These are phyloP conservation scores for Anagyrus pseudococci DNA, from an alignment of 2,888 invertebrate species.

Conservation along the genomic window DNA sequence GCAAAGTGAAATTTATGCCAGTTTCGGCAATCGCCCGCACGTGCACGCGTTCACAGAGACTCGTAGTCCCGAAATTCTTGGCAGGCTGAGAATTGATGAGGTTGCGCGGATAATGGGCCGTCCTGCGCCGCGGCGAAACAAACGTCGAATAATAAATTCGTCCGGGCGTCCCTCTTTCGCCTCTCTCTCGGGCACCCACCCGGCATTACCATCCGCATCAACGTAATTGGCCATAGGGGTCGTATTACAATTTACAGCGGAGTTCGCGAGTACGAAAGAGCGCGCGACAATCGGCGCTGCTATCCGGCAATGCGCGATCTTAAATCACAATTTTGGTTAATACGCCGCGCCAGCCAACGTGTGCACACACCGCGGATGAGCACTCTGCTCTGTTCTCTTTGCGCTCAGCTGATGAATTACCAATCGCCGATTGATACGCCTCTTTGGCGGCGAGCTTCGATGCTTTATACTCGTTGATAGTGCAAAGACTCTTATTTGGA, in stretches of 20 bases:
- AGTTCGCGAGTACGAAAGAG: conserved; percentile 47
- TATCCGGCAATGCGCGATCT: conserved; percentile 55
- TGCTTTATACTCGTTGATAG: too few relatives aligned
- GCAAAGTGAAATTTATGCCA: background rate
- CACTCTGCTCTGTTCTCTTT: background rate
- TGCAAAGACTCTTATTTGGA: too few relatives aligned
- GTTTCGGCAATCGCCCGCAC: background rate
- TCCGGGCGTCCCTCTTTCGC: conserved; percentile 37
- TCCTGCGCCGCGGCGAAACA: conserved; percentile 18
- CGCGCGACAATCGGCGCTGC: conserved; percentile 53
- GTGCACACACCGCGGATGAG: conserved; percentile 46
- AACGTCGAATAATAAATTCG: conserved; percentile 46
- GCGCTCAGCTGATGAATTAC: too few relatives aligned
- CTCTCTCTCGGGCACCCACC: conserved; percentile 31
- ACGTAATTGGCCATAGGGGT: conserved; percentile 52
- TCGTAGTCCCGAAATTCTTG: conserved; percentile 11
- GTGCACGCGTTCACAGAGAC: too few relatives aligned
- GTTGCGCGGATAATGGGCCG: background rate
- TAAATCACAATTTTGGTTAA: conserved; percentile 62
- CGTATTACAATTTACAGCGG: conserved; percentile 56
- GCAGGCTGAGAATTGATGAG: background rate
- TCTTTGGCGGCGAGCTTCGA: too few relatives aligned
- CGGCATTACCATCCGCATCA: conserved; percentile 51
- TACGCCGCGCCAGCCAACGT: conserved; percentile 60
- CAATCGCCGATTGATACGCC: too few relatives aligned